These are phyloP conservation scores for Drosophila repletoides DNA, from an alignment of 1,140 invertebrate species.

Conservation along the genomic window DNA sequence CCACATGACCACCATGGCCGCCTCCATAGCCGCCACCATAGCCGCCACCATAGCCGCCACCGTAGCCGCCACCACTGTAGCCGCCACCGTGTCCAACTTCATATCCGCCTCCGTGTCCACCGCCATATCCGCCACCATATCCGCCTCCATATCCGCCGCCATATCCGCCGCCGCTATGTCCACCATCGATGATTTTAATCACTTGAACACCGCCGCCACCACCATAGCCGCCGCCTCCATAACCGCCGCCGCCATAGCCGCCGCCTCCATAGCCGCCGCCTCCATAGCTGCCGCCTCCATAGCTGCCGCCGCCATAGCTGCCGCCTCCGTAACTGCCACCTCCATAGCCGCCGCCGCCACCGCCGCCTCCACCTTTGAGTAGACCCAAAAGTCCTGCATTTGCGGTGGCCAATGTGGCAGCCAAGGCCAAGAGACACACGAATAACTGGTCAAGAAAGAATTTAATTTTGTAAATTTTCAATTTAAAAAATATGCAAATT, in stretches of 20 bases:
- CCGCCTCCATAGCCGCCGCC: slow-evolving; percentile 24
- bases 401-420: slow-evolving; percentile 53
- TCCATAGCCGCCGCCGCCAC: slow-evolving; percentile 31
- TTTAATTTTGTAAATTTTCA: too few species aligned
- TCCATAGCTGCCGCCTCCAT: slow-evolving; percentile 1
- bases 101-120: slow-evolving; percentile 39
- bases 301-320: slow-evolving; percentile 3
- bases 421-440: slow-evolving; percentile 66
- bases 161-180: slow-evolving; percentile 18
- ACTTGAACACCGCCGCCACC: slow-evolving; percentile 28
- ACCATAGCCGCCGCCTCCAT: slow-evolving; percentile 8
- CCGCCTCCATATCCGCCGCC: slow-evolving; percentile 27
- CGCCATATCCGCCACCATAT: slow-evolving; percentile 34
- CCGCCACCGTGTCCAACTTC: slow-evolving; percentile 19
- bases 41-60: slow-evolving; percentile 33
- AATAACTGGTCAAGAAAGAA: slow-evolving; percentile 51
- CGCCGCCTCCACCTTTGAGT: slow-evolving; percentile 56
- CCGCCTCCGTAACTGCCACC: slow-evolving; percentile 33
- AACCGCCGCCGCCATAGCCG: slow-evolving; percentile 9
- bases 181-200: slow-evolving; percentile 29
- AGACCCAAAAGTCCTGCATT: slow-evolving; percentile 64
- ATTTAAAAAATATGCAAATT: too few species aligned
- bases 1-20: slow-evolving; percentile 32
- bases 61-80: slow-evolving; percentile 34
- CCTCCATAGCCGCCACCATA: slow-evolving; percentile 31